Conservation (phyloP, 2,113 vertebrate genomes). For the Tiliqua scincoides region DNA sequence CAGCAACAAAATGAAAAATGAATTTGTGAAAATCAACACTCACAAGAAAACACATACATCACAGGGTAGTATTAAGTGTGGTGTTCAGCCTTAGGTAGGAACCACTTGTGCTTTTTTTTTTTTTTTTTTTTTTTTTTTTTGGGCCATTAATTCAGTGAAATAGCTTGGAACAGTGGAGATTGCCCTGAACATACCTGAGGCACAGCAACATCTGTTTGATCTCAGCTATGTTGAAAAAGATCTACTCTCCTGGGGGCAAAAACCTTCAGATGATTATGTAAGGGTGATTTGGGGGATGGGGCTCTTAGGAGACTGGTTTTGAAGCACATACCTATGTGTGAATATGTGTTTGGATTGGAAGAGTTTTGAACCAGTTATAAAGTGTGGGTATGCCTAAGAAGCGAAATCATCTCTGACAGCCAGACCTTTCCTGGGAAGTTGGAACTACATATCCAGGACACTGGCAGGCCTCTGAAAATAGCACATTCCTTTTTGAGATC, state of each 20-base stretch:
- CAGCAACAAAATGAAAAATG: constrained; percentile 13
- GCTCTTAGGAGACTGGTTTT: background rate
- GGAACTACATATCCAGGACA: background rate
- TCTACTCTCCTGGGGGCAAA: background rate
- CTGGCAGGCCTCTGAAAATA: background rate
- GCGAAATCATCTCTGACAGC: too few relatives aligned
- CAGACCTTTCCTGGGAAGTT: too few relatives aligned
- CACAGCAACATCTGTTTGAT: background rate
- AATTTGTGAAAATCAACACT: background rate
- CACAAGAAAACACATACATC: background rate
- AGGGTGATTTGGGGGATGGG: background rate
- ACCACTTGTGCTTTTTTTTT: too few relatives aligned
- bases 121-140: too few relatives aligned
- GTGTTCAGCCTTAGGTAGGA: too few relatives aligned
- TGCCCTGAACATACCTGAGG: background rate
- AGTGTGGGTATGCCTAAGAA: too few relatives aligned
- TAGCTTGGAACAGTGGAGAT: too few relatives aligned
- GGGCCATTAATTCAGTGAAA: too few relatives aligned
- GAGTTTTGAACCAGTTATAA: too few relatives aligned
- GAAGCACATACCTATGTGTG: background rate
- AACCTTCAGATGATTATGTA: background rate
- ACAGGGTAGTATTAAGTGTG: too few relatives aligned
- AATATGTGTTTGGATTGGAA: too few relatives aligned
- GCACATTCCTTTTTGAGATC: background rate
- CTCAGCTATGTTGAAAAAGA: background rate